Evolutionary conservation across 1,140 invertebrate species (phyloP), one percentile per base, ranked within the genome.

Genomic region (Uloborus diversus): DNA sequence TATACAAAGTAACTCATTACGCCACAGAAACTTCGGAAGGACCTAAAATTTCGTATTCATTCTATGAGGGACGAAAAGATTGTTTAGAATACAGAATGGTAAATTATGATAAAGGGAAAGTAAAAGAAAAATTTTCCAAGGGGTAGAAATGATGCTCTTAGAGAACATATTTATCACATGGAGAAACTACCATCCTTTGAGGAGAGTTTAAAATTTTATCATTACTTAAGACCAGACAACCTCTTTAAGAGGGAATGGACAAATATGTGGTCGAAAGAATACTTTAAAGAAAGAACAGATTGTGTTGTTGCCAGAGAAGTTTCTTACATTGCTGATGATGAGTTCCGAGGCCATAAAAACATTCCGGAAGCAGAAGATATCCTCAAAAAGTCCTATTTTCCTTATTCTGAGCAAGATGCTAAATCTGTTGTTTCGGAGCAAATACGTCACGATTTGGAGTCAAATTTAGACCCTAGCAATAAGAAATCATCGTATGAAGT

Each of bases 141-240:
- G 1, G 56, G 65, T n/a, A 53, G 76, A 33, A n/a, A 59, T 23
- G 76, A 79, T 49, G 51, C 64, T 27, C 25, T 79, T n/a, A 79
- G 69, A 49, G 13, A 30, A 7, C 65, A 69, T 27, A 20, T 17
- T 7, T 69, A 79, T 14, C 25, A 56, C 27, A 35, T 69, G 25
- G 49, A 68, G 1, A 27, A 49, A 2, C 30, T 56, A 13, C 37
- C 53, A 13, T 0, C 3, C 17, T 69, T 61, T 11, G 23, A 35
- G 32, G 64, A 79, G 28, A 42, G n/a, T 13, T 59, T 79, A 53
- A 14, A 13, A 13, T 79, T 79, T 69, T 69, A 49, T 33, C 33
- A 64, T 4, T n/a, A 68, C 33, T 25, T 69, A 35, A 57, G 76
- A 33, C 42, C 20, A 23, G 76, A 79, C 20, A 0, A 27, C 17